Base-by-base conservation (phyloP, 2,113 vertebrate genomes). In the Benitochromis conjunctus region DNA sequence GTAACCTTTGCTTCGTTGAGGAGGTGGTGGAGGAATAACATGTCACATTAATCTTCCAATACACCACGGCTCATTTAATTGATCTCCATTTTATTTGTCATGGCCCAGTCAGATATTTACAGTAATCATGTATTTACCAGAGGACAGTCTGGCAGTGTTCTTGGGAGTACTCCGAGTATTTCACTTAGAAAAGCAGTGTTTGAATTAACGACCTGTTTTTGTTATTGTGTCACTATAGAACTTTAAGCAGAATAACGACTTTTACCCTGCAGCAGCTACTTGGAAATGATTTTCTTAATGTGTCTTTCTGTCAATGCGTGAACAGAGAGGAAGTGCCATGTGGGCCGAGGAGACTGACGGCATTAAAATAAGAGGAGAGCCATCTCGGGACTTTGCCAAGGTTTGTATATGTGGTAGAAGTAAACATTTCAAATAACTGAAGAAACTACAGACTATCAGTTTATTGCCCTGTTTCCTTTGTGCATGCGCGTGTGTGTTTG, bases 321-420 rank as follows among this genome's bases (percentile, higher is more conserved):
- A 85, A 46, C 84, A 99, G 98, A 98, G 97, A 2, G 97, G 97
- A 62, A 94, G 77, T 18, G 92, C 94, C 83, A 88, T 93, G 92
- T 99, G 98, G 98, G 95, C 93, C 0, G 98, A 99, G 4, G 98
- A 99, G 19, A 93, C 90, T 0, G 98, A 99, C 1, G 96, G 97
- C 48, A 94, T 96, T 86, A 95, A 97, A 94, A 96, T 95, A 86
- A 96, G 95, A 96, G 98, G 97, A 94, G 98, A 99, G 71, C 97
- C 98, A 26, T 99, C 98, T 56, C 94, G 98, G 86, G 98, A 99
- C 92, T 99, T 99, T 92, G 98, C 98, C 93, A 99, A 99, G 97
- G 98, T 99, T 86, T 86, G 85, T 82, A 43, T 14, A 62, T 84
- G 53, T 26, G 10, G 3, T 53, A 9, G 51, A 77, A 81, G 18